phyloP scores from a whole-genome alignment of 1,140 invertebrate species.

The Lepidostoma basale region DNA sequence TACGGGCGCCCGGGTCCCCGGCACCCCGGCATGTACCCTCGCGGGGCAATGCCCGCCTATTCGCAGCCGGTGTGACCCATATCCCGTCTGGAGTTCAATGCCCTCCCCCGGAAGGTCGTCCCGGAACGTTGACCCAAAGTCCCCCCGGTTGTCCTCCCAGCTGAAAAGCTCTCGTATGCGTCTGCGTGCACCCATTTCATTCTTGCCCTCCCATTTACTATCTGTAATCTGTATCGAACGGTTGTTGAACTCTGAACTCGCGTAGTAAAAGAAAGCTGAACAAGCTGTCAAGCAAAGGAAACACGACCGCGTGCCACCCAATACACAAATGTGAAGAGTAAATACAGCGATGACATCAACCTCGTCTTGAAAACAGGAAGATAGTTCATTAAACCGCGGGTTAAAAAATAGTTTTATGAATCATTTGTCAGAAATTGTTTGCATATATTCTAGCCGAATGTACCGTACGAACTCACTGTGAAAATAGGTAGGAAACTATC shows the following conservation, averaged over 20 bases:
- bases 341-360: too few species aligned
- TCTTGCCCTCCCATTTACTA: constrained; percentile 2
- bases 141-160: constrained; percentile 1
- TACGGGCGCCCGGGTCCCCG: background rate
- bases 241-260: constrained; percentile 19
- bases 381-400: background rate
- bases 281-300: too few species aligned
- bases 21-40: background rate
- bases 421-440: background rate
- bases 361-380: too few species aligned
- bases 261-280: constrained; percentile 20
- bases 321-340: background rate
- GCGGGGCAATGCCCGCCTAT: background rate
- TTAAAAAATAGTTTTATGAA: background rate
- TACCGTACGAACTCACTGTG: constrained; percentile 13
- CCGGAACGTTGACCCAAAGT: constrained; percentile 16
- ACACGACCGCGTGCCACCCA: background rate
- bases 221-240: background rate
- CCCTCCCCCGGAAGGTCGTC: constrained; percentile 17
- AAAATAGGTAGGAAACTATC: constrained; percentile 29
- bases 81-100: constrained; percentile 11
- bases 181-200: background rate
- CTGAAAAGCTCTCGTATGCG: background rate
- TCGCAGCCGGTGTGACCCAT: constrained; percentile 30
- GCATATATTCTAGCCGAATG: too few species aligned